Evolutionary conservation across 2,113 vertebrate genomes (phyloP), one percentile per base, ranked within the genome.

Genomic region (Sarotherodon lohbergeri): DNA sequence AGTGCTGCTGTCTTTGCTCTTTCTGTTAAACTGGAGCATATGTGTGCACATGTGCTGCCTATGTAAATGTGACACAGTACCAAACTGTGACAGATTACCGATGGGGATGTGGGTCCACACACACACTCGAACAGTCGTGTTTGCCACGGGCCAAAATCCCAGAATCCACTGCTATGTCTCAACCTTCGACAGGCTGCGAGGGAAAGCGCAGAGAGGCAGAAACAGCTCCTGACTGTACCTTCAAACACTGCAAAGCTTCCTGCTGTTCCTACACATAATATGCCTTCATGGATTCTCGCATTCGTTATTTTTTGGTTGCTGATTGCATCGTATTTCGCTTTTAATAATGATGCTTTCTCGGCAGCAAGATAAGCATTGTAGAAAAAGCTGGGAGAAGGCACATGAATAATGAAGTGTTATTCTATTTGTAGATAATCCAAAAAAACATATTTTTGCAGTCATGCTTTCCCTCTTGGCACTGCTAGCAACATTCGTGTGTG

Each of bases 321-420:
- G 50, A 16, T 13, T 4, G 34, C 11, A 16, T 50, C 36, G 6
- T 8, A 36, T 68, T 39, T 68, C 6, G 11, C 19, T 68, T 41
- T 68, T 68, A 68, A 41, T 68, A 68, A 41, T 1, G 34, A 68
- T 68, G 22, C 39, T 68, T 36, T 39, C 43, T 61, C 5, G 24
- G n/a, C 7, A 7, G 56, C 50, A 7, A 29, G 63, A 84, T n/a
- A 22, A 80, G 34, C 27, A 55, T n/a, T 1, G 27, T 27, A 59
- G 43, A 19, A 59, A 4, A 83, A 36, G 32, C 34, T 24, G 68
- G 1, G 29, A 46, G 32, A 50, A 52, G 71, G 11, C n/a, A 73
- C 32, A 87, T 88, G n/a, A 82, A 92, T 87, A 88, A 90, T 86
- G 6, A 81, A 81, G 39, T 17, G 61, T 84, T 34, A 3, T 89